These are phyloP conservation scores for Teleopsis dalmanni DNA, from an alignment of 1,140 invertebrate genomes.

Conservation along the genomic window DNA sequence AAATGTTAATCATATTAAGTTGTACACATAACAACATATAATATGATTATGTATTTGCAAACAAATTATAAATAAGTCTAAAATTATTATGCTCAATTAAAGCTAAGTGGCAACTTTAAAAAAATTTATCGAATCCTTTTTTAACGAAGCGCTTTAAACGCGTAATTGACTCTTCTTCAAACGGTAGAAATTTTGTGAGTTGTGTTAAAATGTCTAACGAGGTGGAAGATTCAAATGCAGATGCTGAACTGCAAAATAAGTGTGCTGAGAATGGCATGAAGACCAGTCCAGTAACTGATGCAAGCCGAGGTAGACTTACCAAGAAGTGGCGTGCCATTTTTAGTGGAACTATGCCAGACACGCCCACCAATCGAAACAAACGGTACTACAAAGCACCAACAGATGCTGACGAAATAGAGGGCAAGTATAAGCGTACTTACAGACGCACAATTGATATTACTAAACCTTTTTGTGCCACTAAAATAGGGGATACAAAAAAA, in stretches of 20 bases:
- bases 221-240: constrained; percentile 27
- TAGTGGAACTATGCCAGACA: constrained; percentile 13
- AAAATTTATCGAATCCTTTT: too few relatives aligned
- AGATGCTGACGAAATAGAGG: background rate
- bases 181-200: background rate
- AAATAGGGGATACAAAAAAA: too few relatives aligned
- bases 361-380: constrained; percentile 1
- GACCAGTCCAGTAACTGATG: constrained; percentile 36
- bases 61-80: too few relatives aligned
- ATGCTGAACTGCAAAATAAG: constrained; percentile 26
- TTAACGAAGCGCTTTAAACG: too few relatives aligned
- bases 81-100: too few relatives aligned
- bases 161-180: too few relatives aligned
- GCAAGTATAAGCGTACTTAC: background rate
- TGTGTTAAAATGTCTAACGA: constrained; percentile 1
- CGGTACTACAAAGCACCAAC: background rate
- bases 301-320: constrained; percentile 33
- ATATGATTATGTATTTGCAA: too few relatives aligned
- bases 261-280: constrained; percentile 32
- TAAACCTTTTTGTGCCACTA: background rate
- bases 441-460: constrained; percentile 1
- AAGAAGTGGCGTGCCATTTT: constrained; percentile 33
- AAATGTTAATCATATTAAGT: too few relatives aligned
- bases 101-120: too few relatives aligned
- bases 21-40: too few relatives aligned